Evolutionary conservation across 2,113 vertebrate species (phyloP), one percentile per base, ranked within the genome.

Genomic region (Nothocercus nigrocapillus): DNA sequence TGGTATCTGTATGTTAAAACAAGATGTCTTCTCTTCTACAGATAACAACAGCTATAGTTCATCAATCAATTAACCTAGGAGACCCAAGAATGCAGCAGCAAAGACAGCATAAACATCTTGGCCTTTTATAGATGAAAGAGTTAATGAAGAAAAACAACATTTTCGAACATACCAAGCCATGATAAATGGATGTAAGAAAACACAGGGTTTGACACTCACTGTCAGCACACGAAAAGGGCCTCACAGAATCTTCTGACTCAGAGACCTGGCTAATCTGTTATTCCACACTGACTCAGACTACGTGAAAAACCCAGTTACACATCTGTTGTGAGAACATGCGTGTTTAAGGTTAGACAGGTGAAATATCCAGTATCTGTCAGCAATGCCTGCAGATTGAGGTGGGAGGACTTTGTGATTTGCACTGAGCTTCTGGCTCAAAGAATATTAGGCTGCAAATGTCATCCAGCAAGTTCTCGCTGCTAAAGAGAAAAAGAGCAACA

Each of bases 171-270:
- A 94, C 91, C 53, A 64, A 87, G 58, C 51, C 64, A 58, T 94
- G 95, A 97, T 96, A 95, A 97, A 97, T 95, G 91, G 78, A 82
- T 95, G 69, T 89, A 93, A 86, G 94, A 86, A 96, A 97, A 84
- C 78, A 91, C 68, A 94, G 91, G 85, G 95, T 91, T 90, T 96
- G 94, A 96, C 95, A 96, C 82, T 75, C 84, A 61, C 90, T 94
- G 90, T 95, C 93, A 92, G 68, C 34, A 2, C 64, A 78, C 49
- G 77, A 20, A 75, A 90, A 90, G 34, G 49, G 40, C 72, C 53
- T 90, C 0, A 0, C 64, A 49, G 34, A 74, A 11, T 81, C 77
- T 87, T 94, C 53, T 95, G 76, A 72, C 82, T 81, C 90, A 54
- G 59, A 56, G 79, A 79, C 28, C 74, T 70, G 54, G 16, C 25